Conservation (phyloP, 2,888 invertebrate genomes). For the Eueremaeus valkanovi region DNA sequence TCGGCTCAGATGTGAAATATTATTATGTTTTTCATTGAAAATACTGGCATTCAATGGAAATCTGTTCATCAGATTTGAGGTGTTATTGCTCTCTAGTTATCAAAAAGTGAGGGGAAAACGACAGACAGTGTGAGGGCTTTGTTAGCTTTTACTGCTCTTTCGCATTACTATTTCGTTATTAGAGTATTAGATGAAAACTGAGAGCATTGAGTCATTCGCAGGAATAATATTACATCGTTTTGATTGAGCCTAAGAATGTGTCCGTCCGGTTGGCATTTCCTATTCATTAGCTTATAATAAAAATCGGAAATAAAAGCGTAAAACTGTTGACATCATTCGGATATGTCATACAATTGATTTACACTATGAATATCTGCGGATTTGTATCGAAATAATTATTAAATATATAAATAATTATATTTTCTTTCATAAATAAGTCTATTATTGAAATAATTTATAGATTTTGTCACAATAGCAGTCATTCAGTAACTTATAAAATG, state of each 20-base stretch:
- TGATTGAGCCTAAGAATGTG: not conserved
- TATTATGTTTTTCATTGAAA: no score
- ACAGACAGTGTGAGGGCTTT: not conserved
- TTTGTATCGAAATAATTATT: not conserved
- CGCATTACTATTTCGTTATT: conserved; percentile 5
- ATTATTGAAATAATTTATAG: not conserved
- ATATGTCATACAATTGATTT: not conserved
- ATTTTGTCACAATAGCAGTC: not conserved
- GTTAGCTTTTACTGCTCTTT: not conserved
- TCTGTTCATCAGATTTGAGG: conserved; percentile 21
- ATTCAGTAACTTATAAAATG: not conserved
- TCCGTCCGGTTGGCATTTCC: conserved; percentile 26
- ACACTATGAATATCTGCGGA: not conserved
- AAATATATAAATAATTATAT: not conserved
- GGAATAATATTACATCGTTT: conserved; percentile 23
- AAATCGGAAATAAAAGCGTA: not conserved
- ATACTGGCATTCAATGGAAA: not conserved
- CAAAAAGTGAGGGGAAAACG: conserved; percentile 14
- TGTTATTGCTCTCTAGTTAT: conserved; percentile 9
- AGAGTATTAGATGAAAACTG: not conserved
- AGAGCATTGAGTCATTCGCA: conserved; percentile 13
- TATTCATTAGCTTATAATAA: not conserved
- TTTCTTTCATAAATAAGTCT: not conserved
- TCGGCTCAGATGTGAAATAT: conserved; percentile 12
- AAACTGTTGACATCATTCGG: not conserved